phyloP scores from a whole-genome alignment of 1,140 invertebrate genomes.

The Diachasma alloeum region DNA sequence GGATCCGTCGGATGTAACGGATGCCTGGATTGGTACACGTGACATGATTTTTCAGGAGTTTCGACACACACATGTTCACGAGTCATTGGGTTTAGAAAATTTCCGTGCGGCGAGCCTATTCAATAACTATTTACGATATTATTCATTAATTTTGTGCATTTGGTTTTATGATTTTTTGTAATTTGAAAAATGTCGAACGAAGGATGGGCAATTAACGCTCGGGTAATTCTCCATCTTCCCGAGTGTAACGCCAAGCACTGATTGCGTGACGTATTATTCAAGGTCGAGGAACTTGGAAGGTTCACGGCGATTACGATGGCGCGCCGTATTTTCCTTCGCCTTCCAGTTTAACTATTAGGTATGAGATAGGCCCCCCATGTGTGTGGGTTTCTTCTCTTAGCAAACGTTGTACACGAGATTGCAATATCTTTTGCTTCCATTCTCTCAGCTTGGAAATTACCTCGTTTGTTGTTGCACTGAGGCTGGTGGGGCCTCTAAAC shows the following conservation, averaged over 20 bases:
- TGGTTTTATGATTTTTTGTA: neutral
- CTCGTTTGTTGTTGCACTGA: neutral
- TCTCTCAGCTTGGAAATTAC: neutral
- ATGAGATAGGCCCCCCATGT: neutral
- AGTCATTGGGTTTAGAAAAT: no score
- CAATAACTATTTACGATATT: no score
- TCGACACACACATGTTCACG: no score
- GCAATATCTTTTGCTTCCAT: conserved; percentile 1
- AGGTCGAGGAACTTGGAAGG: conserved; percentile 35
- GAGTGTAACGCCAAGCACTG: conserved; percentile 12
- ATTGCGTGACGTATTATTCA: conserved; percentile 37
- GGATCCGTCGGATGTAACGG: no score
- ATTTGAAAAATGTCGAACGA: neutral
- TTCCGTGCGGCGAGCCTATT: no score
- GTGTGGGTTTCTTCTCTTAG: neutral
- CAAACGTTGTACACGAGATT: neutral
- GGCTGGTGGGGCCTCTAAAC: neutral
- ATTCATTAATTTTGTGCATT: neutral
- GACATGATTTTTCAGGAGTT: no score
- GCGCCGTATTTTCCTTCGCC: neutral
- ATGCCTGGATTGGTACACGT: no score
- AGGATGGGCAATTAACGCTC: conserved; percentile 18
- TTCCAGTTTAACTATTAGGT: conserved; percentile 10
- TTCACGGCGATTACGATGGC: conserved; percentile 27
- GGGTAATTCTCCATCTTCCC: conserved; percentile 9